Evolutionary conservation across 2,797 vertebrate genomes (phyloP).

Genomic region (Sebastes reedi): DNA sequence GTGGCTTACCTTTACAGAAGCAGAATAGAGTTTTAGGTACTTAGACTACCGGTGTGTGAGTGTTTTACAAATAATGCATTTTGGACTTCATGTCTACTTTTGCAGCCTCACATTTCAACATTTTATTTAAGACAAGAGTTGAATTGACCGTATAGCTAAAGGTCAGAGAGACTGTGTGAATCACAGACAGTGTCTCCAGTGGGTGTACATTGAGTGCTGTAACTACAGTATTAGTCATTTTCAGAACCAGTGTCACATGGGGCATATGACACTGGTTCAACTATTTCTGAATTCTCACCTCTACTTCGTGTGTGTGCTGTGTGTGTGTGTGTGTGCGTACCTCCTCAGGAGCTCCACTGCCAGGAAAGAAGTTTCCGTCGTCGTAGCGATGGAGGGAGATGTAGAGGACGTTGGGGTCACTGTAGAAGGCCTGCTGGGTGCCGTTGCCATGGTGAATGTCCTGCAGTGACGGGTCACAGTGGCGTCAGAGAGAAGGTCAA

Average conservation of each 20-base stretch:
- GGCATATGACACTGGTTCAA: not conserved
- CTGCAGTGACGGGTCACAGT: slow-evolving; percentile 68
- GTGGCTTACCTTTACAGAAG: not conserved
- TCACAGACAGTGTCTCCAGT: not conserved
- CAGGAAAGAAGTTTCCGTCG: slow-evolving; percentile 96
- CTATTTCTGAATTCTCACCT: not conserved
- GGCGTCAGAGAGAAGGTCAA: slow-evolving; percentile 24
- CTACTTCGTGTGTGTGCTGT: not conserved
- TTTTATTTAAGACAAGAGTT: not conserved
- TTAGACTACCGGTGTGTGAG: no score
- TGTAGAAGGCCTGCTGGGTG: slow-evolving; percentile 96
- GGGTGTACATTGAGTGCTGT: not conserved
- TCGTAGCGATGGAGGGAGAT: slow-evolving; percentile 96
- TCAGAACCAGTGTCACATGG: not conserved
- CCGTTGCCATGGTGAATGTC: slow-evolving; percentile 98
- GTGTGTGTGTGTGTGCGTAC: slow-evolving; percentile 59
- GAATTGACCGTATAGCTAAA: not conserved
- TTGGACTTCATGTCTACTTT: not conserved
- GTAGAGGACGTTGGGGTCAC: slow-evolving; percentile 91
- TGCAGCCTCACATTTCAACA: no score
- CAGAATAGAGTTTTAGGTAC: not conserved
- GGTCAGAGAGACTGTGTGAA: not conserved
- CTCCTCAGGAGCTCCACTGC: slow-evolving; percentile 96
- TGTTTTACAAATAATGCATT: not conserved
- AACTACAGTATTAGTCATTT: not conserved